phyloP scores from a whole-genome alignment of 2,888 invertebrate genomes.

The Griposia aprilina region DNA sequence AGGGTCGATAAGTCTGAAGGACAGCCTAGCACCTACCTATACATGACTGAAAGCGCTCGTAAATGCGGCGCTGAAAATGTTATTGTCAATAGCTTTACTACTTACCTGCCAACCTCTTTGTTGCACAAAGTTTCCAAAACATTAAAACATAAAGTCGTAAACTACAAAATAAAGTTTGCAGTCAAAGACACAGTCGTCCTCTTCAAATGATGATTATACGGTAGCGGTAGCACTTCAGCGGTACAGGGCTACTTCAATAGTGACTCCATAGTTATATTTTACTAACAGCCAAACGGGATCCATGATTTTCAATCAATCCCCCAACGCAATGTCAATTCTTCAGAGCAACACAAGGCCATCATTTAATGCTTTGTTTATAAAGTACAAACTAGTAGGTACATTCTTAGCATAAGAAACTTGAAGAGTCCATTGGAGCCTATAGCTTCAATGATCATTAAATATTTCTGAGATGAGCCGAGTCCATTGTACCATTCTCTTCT shows the following conservation, averaged over 20 bases:
- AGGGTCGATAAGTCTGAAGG: constrained; percentile 65
- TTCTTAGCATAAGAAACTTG: neutral
- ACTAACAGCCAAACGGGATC: neutral
- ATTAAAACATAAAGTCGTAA: constrained; percentile 45
- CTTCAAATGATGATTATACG: neutral
- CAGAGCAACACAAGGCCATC: constrained; percentile 18
- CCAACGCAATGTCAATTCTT: constrained; percentile 1
- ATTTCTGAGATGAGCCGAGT: constrained; percentile 11
- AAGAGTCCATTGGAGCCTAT: neutral
- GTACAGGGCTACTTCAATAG: neutral
- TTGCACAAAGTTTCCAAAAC: constrained; percentile 37
- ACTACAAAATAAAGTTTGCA: constrained; percentile 41
- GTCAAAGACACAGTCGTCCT: neutral
- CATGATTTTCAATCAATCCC: neutral
- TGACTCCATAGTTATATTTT: constrained; percentile 6
- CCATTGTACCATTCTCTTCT: constrained; percentile 37
- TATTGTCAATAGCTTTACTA: constrained; percentile 56
- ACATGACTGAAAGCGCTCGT: constrained; percentile 56
- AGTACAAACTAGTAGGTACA: neutral
- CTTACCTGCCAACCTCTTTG: constrained; percentile 41
- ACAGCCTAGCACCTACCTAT: constrained; percentile 26
- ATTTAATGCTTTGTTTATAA: constrained; percentile 16
- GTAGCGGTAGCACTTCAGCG: no score
- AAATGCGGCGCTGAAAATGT: constrained; percentile 62
- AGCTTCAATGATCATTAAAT: constrained; percentile 10